phyloP scores from a whole-genome alignment of 2,888 invertebrate genomes.

The Machimus atricapillus region DNA sequence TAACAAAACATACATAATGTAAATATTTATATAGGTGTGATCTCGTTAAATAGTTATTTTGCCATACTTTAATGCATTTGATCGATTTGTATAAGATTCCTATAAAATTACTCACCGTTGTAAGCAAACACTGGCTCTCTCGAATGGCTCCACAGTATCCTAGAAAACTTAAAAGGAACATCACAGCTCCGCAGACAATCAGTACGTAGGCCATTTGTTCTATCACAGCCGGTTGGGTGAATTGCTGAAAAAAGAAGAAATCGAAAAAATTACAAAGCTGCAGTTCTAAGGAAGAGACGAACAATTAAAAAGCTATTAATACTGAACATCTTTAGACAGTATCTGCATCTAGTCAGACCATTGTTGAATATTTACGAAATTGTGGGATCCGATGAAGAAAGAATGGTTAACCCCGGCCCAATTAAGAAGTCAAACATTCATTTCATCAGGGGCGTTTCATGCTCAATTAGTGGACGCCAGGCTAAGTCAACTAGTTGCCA shows the following conservation, averaged over 20 bases:
- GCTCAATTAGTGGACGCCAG: not conserved
- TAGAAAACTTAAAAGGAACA: slow-evolving; percentile 75
- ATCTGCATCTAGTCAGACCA: not conserved
- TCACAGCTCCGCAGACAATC: slow-evolving; percentile 72
- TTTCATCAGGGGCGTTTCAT: slow-evolving; percentile 10
- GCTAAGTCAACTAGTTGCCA: not conserved
- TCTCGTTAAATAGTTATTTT: not conserved
- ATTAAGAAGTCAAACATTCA: slow-evolving; percentile 41
- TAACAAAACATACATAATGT: too few relatives aligned
- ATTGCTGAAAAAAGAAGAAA: slow-evolving; percentile 62
- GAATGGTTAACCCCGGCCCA: slow-evolving; percentile 36
- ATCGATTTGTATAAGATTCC: not conserved
- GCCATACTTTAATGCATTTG: not conserved
- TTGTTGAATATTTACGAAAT: not conserved
- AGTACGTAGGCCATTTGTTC: slow-evolving; percentile 73
- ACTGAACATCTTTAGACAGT: not conserved
- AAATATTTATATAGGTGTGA: too few relatives aligned
- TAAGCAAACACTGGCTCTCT: slow-evolving; percentile 72
- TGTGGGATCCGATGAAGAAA: not conserved
- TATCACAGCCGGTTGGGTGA: slow-evolving; percentile 70
- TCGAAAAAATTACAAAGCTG: not conserved
- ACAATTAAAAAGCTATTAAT: not conserved
- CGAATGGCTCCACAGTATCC: slow-evolving; percentile 75
- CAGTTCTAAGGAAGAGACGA: not conserved
- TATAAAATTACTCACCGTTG: slow-evolving; percentile 67